phyloP scores from a whole-genome alignment of 2,113 vertebrate species.

The Grammomys surdaster region DNA sequence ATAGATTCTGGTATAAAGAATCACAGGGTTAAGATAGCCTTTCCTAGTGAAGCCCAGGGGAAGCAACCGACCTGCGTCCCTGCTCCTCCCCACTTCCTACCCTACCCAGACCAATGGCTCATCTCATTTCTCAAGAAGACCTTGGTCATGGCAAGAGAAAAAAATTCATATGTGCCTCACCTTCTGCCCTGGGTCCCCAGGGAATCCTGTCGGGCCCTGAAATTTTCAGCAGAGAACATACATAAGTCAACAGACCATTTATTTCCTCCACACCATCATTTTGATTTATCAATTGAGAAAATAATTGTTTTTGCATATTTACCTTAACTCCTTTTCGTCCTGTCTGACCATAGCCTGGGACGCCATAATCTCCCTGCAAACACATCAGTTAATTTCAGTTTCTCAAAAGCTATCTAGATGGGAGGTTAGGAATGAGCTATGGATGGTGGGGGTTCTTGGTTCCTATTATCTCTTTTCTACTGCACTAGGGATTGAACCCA shows the following conservation, averaged over 20 bases:
- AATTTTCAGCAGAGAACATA: slow-evolving; percentile 67
- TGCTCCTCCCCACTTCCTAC: not conserved
- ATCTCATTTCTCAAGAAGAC: not conserved
- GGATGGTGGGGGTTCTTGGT: not conserved
- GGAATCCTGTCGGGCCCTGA: slow-evolving; percentile 90
- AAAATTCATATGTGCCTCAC: slow-evolving; percentile 79
- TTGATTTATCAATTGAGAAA: slow-evolving; percentile 41
- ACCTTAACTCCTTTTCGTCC: slow-evolving; percentile 86
- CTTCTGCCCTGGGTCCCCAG: slow-evolving; percentile 88
- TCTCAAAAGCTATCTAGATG: not conserved
- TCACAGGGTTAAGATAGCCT: not conserved
- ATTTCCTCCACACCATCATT: not conserved
- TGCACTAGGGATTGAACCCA: not conserved
- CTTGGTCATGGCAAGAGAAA: slow-evolving; percentile 28
- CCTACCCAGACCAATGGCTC: not conserved
- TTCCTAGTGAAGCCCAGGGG: not conserved
- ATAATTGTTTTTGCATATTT: slow-evolving; percentile 58
- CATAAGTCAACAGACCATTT: not conserved
- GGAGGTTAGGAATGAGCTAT: not conserved
- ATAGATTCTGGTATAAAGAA: not conserved
- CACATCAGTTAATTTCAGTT: slow-evolving; percentile 62
- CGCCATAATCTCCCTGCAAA: slow-evolving; percentile 84
- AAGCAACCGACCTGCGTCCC: not conserved
- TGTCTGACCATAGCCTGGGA: slow-evolving; percentile 73
- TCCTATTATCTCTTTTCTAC: not conserved